Conservation (phyloP, 2,888 invertebrate species). For the Clepsis dumicolana region DNA sequence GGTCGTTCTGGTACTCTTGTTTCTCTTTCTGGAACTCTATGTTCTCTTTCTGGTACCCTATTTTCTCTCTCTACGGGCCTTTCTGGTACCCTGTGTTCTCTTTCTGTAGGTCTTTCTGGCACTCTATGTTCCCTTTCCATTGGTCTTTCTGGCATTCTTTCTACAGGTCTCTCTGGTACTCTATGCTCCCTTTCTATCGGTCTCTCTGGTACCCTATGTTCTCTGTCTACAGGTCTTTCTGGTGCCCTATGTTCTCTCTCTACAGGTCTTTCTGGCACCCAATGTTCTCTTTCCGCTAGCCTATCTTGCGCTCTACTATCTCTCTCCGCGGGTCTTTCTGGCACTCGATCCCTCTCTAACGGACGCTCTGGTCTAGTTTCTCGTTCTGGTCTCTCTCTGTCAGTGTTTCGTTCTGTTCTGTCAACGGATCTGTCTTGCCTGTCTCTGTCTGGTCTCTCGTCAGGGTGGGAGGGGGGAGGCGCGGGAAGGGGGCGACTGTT, state of each 20-base stretch:
- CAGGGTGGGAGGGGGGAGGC: conserved; percentile 63
- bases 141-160: conserved; percentile 44
- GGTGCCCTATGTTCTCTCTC: conserved; percentile 44
- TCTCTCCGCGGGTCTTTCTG: conserved; percentile 26
- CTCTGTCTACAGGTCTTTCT: conserved; percentile 39
- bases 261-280: conserved; percentile 38
- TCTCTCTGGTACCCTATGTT: conserved; percentile 39
- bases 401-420: conserved; percentile 7
- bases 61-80: conserved; percentile 41
- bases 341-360: conserved; percentile 31
- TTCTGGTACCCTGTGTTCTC: conserved; percentile 43
- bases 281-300: conserved; percentile 40
- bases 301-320: conserved; percentile 13
- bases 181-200: conserved; percentile 40
- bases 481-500: conserved; percentile 79
- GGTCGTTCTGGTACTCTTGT: conserved; percentile 38
- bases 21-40: conserved; percentile 21
- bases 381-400: conserved; percentile 25
- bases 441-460: conserved; percentile 51
- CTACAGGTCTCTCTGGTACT: conserved; percentile 43
- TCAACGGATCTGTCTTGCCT: conserved; percentile 49
- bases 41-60: conserved; percentile 40
- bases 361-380: conserved; percentile 18
- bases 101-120: conserved; percentile 42
- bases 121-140: conserved; percentile 16